Base-by-base conservation (phyloP, 1,140 invertebrate species). In the Cheumatopsyche charites region DNA sequence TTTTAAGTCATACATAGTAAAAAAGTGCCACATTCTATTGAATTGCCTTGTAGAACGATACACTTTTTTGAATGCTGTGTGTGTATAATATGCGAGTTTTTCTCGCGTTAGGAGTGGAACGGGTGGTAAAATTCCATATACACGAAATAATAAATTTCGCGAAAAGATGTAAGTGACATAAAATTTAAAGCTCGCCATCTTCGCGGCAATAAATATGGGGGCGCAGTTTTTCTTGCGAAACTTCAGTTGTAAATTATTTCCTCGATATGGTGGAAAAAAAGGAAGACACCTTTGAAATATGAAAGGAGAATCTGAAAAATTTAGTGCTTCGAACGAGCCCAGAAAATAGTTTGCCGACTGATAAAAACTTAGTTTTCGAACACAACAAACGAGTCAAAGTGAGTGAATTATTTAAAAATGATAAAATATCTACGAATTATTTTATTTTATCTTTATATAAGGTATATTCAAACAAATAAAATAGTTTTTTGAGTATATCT, bases 161-260 rank as follows among this genome's bases (percentile, higher is more conserved):
- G 55, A 25, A 58, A 58, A 58, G 55, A 58, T 58, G 55, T 58
- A 58, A 58, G 23, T 58, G 55, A 58, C 55, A 58, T 58, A 58
- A 58, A 58, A 58, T 58, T 58, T 58, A 58, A 58, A 58, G 55
- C 55, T 17, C 55, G 55, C 55, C 55, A 58, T 58, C 55, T 58
- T 58, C 55, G 23, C 55, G 21, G 55, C 21, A 25, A 58, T 58
- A 58, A 58, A 58, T 58, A 58, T 58, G 55, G 55, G 55, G 29
- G 29, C 29, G 2, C 55, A 19, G 55, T 58, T 58, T 25, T 25
- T 25, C 55, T 25, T 6, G 55, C 55, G 23, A 58, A 58, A 58
- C 55, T 58, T 58, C 55, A 58, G 55, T 58, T 58, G 55, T 58
- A 58, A 58, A 58, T 58, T 58, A 58, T 58, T 58, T 58, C 23